Conservation (phyloP, 2,888 invertebrate genomes). For the Synergus gifuensis region DNA sequence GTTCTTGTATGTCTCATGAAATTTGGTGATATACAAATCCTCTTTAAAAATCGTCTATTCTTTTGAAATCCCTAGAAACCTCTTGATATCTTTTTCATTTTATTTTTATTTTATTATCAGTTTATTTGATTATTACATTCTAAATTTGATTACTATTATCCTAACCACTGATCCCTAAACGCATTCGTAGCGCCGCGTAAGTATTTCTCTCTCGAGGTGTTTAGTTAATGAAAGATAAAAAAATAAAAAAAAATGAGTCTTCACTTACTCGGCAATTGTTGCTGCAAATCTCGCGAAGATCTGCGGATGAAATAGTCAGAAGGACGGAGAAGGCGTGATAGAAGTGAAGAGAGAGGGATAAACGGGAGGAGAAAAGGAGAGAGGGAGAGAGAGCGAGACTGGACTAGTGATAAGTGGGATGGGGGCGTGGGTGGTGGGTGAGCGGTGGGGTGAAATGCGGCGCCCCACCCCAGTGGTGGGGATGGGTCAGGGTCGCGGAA, state of each 20-base stretch:
- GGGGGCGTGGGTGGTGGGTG: slow-evolving; percentile 75
- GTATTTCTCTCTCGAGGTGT: slow-evolving; percentile 6
- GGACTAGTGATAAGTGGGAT: slow-evolving; percentile 66
- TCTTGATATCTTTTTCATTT: no score
- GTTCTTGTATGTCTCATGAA: no score
- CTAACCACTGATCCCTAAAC: not conserved
- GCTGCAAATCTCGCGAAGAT: slow-evolving; percentile 45
- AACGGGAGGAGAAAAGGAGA: slow-evolving; percentile 46
- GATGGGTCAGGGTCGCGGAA: slow-evolving; percentile 55
- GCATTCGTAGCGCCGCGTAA: not conserved
- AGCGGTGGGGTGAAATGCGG: slow-evolving; percentile 53
- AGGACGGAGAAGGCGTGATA: slow-evolving; percentile 56
- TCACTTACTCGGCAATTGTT: slow-evolving; percentile 13
- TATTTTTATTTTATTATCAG: no score
- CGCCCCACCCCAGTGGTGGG: slow-evolving; percentile 59
- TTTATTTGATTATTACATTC: no score
- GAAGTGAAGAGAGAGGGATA: slow-evolving; percentile 53
- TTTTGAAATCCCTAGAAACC: no score
- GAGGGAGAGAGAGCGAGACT: slow-evolving; percentile 26
- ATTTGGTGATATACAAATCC: no score
- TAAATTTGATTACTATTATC: no score
- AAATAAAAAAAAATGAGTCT: slow-evolving; percentile 27
- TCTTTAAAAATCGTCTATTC: no score
- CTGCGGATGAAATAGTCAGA: slow-evolving; percentile 58
- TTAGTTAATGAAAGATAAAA: not conserved